Evolutionary conservation across 2,797 vertebrate species (phyloP).

Genomic region (Eulemur albifrons): DNA sequence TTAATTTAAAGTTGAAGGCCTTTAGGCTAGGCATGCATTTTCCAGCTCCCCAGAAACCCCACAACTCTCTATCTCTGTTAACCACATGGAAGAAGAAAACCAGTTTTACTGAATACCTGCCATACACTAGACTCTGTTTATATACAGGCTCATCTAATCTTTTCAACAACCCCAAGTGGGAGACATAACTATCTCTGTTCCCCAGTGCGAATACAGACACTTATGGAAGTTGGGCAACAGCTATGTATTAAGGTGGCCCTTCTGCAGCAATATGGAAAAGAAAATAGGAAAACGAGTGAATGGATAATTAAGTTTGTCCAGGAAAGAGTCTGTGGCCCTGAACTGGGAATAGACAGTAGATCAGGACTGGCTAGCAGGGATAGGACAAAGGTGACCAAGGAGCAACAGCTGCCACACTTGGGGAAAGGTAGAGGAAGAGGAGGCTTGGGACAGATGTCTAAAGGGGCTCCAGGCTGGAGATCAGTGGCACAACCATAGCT

Average conservation of each 20-base stretch:
- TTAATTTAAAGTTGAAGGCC: neutral
- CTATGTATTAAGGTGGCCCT: too few species aligned
- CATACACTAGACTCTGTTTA: neutral
- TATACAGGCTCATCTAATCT: neutral
- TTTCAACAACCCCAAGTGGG: neutral
- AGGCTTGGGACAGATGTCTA: accelerated
- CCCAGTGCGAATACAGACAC: neutral
- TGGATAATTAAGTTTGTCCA: neutral
- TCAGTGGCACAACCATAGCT: neutral
- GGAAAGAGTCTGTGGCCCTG: neutral
- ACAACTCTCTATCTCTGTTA: neutral
- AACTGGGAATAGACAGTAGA: neutral
- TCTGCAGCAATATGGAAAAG: neutral
- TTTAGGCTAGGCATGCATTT: neutral
- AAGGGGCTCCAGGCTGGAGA: neutral
- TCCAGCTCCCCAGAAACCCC: neutral
- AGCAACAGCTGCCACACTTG: neutral
- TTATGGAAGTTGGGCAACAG: neutral
- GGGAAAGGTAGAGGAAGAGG: neutral
- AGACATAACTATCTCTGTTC: neutral
- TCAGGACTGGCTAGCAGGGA: neutral
- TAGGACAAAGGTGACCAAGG: neutral
- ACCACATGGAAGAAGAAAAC: neutral
- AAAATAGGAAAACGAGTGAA: neutral
- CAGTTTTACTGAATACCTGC: neutral